These are phyloP conservation scores for Phasianus colchicus DNA, from an alignment of 2,113 vertebrate species.

Conservation along the genomic window DNA sequence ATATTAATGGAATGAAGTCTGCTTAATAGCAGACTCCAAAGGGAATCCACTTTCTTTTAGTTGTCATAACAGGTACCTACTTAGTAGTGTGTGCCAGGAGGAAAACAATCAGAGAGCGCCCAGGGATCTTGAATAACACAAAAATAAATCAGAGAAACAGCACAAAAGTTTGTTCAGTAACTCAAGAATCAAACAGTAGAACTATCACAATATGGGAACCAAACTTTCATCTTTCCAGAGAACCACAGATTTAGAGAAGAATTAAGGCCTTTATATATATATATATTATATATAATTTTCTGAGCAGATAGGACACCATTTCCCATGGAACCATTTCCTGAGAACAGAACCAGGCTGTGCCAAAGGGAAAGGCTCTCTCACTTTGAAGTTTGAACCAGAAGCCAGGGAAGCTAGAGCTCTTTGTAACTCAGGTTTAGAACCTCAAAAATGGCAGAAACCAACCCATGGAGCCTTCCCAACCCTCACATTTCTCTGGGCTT, in stretches of 20 bases:
- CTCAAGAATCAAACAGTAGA: background rate
- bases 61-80: slow-evolving; percentile 49
- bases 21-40: slow-evolving; percentile 66
- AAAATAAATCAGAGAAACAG: background rate
- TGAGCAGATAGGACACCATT: background rate
- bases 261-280: background rate
- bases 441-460: background rate
- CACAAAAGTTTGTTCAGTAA: background rate
- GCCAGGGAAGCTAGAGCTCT: background rate
- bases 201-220: background rate
- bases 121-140: slow-evolving; percentile 12
- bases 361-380: background rate
- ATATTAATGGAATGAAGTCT: slow-evolving; percentile 53
- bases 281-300: background rate
- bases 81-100: background rate
- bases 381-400: background rate
- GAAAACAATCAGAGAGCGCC: slow-evolving; percentile 30
- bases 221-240: background rate
- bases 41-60: slow-evolving; percentile 42
- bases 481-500: background rate
- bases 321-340: background rate
- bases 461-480: background rate
- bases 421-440: background rate
- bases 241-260: background rate
- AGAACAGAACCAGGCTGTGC: background rate